Base-by-base conservation (phyloP, 2,797 vertebrate species). In the Xyrichtys novacula region DNA sequence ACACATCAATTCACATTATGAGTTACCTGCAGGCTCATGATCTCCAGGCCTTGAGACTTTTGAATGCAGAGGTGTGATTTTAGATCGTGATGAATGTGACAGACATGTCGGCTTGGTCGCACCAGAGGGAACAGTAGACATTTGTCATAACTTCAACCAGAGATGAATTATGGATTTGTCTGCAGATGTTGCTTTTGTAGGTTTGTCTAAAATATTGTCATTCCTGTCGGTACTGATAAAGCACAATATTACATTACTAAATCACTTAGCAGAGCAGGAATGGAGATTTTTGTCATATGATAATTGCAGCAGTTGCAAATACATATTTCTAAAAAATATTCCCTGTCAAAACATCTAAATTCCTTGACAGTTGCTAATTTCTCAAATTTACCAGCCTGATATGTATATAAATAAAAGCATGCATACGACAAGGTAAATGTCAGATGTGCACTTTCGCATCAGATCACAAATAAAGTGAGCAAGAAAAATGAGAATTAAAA, bases 121-220 rank as follows among this genome's bases (percentile, higher is more conserved):
- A 71, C 62, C 55, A 68, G 34, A 29, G 56, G 53, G 56, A 66
- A 61, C 14, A 56, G 44, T 26, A 64, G 54, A 76, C 54, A 38
- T 80, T 69, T 64, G 60, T 61, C 54, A 61, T n/a, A 86, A 81
- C 66, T 86, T 72, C 55, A 72, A 53, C 48, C 47, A 38, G 19
- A 66, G 65, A 89, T 87, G 15, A 86, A 89, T 86, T 74, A 84
- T 80, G 70, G 67, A 88, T 85, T 82, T 64, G 52, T 70, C 74
- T 78, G 75, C 79, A 65, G 72, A 68, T 49, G 40, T 64, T 69
- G 47, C 28, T 58, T 54, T 68, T 42, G n/a, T 17, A 59, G 10
- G 44, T 54, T 67, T 59, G 53, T 55, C 72, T 61, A 47, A 79
- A 74, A 72, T 29, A 54, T 3, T 54, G 47, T 61, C 15, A 69